Evolutionary conservation across 2,113 vertebrate genomes (phyloP).

Genomic region (Aspidoscelis tigris): DNA sequence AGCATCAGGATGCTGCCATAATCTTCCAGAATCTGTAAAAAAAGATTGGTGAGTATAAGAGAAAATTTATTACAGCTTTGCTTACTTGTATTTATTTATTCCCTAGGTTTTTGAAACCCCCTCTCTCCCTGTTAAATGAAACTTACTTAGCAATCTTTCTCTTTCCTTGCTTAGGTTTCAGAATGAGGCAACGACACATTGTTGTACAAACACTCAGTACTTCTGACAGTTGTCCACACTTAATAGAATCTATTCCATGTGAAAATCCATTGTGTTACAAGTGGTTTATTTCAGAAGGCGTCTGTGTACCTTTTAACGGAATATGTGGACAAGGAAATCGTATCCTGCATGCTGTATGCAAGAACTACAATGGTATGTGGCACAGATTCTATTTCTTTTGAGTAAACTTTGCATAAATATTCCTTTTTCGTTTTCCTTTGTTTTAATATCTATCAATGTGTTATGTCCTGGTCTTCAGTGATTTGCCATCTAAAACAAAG

Average conservation of each 20-base stretch:
- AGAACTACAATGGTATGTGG: constrained; percentile 80
- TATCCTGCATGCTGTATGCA: constrained; percentile 79
- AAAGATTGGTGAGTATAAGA: too few relatives aligned
- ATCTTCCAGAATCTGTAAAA: too few relatives aligned
- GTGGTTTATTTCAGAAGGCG: constrained; percentile 80
- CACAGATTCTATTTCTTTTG: neutral
- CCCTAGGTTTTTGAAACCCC: neutral
- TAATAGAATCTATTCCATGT: constrained; percentile 88
- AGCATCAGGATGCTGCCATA: too few relatives aligned
- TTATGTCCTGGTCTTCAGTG: too few relatives aligned
- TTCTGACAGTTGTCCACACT: constrained; percentile 80
- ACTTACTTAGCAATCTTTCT: neutral
- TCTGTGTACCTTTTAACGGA: constrained; percentile 77
- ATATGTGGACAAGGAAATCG: constrained; percentile 85
- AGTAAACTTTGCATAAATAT: rapidly evolving
- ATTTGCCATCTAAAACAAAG: neutral
- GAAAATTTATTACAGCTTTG: too few relatives aligned
- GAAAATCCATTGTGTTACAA: constrained; percentile 86
- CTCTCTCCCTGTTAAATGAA: neutral
- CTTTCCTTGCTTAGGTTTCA: constrained; percentile 80
- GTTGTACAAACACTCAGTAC: constrained; percentile 74
- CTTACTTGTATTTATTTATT: neutral
- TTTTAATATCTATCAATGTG: too few relatives aligned
- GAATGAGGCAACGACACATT: constrained; percentile 83
- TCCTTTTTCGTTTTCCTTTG: neutral